phyloP scores from a whole-genome alignment of 2,888 invertebrate genomes.

The Steinernema hermaphroditum region DNA sequence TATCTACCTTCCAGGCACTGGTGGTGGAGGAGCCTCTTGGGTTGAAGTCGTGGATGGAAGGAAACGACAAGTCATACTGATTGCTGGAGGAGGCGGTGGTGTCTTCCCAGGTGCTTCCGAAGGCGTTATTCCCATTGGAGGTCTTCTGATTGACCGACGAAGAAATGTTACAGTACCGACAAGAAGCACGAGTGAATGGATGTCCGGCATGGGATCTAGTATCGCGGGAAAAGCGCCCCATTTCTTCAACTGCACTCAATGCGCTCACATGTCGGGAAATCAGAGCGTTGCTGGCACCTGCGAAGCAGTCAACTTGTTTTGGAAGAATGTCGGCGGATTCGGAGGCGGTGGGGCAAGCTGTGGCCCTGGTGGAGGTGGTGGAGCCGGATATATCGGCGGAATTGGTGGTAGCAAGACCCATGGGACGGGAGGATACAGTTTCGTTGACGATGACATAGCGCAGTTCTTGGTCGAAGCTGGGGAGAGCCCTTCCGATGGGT shows the following conservation, averaged over 20 bases:
- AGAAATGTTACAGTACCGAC: not conserved
- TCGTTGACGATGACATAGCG: not conserved
- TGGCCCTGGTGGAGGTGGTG: slow-evolving; percentile 53
- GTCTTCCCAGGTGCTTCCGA: slow-evolving; percentile 36
- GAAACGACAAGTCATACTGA: slow-evolving; percentile 9
- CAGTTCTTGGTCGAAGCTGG: slow-evolving; percentile 33
- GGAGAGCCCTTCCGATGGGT: slow-evolving; percentile 41
- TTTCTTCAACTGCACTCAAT: slow-evolving; percentile 29
- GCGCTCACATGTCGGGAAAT: slow-evolving; percentile 32
- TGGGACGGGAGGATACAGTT: slow-evolving; percentile 7
- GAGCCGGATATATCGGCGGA: slow-evolving; percentile 50
- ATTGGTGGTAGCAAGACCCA: slow-evolving; percentile 37
- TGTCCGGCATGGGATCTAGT: slow-evolving; percentile 1
- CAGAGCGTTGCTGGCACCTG: slow-evolving; percentile 1
- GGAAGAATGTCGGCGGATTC: slow-evolving; percentile 45
- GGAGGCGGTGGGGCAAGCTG: slow-evolving; percentile 55
- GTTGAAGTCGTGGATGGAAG: not conserved
- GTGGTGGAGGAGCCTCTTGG: slow-evolving; percentile 47
- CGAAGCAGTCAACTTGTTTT: not conserved
- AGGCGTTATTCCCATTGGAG: not conserved
- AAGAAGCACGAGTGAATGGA: not conserved
- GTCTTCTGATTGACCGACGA: slow-evolving; percentile 1
- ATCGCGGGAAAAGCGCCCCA: not conserved
- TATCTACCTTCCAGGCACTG: slow-evolving; percentile 43
- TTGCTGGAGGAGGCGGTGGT: slow-evolving; percentile 50